Conservation (phyloP, 2,888 invertebrate genomes). For the Carterocephalus palaemon region DNA sequence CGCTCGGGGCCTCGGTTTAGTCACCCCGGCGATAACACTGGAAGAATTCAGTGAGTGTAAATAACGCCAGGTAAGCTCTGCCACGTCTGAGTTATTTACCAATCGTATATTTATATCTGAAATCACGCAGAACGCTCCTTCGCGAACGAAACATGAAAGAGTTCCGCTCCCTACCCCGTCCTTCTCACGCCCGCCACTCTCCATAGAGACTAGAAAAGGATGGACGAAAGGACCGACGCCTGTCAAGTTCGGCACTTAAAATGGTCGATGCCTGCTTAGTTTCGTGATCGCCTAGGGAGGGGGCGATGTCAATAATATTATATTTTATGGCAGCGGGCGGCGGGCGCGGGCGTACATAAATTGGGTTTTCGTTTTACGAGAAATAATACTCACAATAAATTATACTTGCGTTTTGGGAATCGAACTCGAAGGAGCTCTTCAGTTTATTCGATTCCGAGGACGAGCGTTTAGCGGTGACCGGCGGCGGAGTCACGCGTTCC, state of each 20-base stretch:
- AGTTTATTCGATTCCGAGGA: constrained; percentile 34
- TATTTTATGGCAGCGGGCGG: constrained; percentile 70
- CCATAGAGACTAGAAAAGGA: constrained; percentile 40
- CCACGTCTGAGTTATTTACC: constrained; percentile 30
- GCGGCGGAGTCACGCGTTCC: constrained; percentile 33
- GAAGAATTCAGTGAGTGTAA: constrained; percentile 31
- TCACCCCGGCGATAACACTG: constrained; percentile 31
- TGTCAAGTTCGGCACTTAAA: constrained; percentile 69
- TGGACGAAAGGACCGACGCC: constrained; percentile 46
- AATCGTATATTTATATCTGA: constrained; percentile 46
- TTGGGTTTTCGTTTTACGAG: constrained; percentile 73
- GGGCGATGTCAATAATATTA: constrained; percentile 75
- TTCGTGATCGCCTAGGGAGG: constrained; percentile 77
- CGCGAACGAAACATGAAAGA: constrained; percentile 57
- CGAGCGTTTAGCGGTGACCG: constrained; percentile 41
- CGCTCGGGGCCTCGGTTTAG: constrained; percentile 29
- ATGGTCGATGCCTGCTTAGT: constrained; percentile 74
- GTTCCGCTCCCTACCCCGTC: constrained; percentile 48
- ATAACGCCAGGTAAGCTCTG: constrained; percentile 16
- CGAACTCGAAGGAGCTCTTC: constrained; percentile 34
- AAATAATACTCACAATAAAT: constrained; percentile 69
- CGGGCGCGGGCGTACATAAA: constrained; percentile 60
- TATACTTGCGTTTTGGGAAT: constrained; percentile 61
- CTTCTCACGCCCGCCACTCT: constrained; percentile 38
- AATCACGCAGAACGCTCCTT: constrained; percentile 57